Base-by-base conservation (phyloP, 2,797 vertebrate species). In the Microctenopoma stevenorrisi region DNA sequence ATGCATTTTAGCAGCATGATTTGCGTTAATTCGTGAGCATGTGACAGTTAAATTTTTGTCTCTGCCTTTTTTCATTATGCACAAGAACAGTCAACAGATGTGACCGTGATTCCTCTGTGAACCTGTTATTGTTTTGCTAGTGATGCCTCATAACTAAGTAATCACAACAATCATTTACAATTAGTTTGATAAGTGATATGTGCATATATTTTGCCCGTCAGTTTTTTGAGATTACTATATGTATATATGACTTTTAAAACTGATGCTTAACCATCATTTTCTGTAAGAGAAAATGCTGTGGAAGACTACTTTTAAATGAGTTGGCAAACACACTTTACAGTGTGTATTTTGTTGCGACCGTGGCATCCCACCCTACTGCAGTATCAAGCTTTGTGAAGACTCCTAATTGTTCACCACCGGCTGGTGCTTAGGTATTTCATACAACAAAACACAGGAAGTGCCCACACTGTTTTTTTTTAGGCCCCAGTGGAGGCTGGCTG, bases 1-100 rank as follows among this genome's bases (percentile, higher is more conserved):
- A 85, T 86, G 78, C 74, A 78, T 89, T 85, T 84, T 66, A 78
- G 67, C 46, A 49, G 59, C 54, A 58, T 84, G 64, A 75, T 79
- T 85, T 85, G 73, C 56, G 38, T 63, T 83, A 68, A 88, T 86
- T 88, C 52, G 51, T 64, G 64, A 62, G 76, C 68, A 44, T 71
- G 74, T 89, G 87, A 82, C 77, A 72, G 68, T 74, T 84, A 64
- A 78, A 76, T 61, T 77, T 49, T 72, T 49, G 10, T 35, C 15
- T 64, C 48, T 30, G 12, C 50, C 43, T 60, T 71, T 78, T 61
- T 77, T 72, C 61, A 68, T 72, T 58, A 64, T 59, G 63, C 72
- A 62, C 51, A 78, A 54, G 56, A 82, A 51, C 43, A 77, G 75
- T 78, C 75, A 82, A 74, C 72, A 87, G 85, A 82, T 87, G 72